Conservation (phyloP, 2,888 invertebrate species). For the Nipponacmea schrenckii region DNA sequence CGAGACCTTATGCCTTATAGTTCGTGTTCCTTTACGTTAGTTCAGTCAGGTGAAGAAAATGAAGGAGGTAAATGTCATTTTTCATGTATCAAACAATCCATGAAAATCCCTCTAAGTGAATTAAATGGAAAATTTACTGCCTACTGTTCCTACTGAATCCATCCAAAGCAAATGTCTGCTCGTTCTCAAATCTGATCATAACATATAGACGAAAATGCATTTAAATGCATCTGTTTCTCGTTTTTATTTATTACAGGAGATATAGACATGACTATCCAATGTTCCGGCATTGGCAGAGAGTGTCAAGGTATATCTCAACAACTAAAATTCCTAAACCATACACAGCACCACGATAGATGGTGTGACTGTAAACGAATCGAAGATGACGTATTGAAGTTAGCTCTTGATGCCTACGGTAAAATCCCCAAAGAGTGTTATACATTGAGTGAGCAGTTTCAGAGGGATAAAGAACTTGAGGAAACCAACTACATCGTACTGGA, state of each 20-base stretch:
- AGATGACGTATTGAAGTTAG: neutral
- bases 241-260: neutral
- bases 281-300: neutral
- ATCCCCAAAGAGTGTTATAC: neutral
- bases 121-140: too few relatives aligned
- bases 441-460: neutral
- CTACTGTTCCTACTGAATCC: too few relatives aligned
- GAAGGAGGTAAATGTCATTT: too few relatives aligned
- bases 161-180: too few relatives aligned
- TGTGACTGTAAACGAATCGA: neutral
- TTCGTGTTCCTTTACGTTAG: too few relatives aligned
- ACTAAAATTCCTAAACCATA: neutral
- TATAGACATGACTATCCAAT: neutral
- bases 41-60: too few relatives aligned
- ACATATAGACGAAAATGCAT: too few relatives aligned
- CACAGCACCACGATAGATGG: neutral
- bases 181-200: too few relatives aligned
- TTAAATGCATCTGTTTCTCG: too few relatives aligned
- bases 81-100: too few relatives aligned
- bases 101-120: too few relatives aligned
- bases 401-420: neutral
- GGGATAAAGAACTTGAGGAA: neutral
- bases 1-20: too few relatives aligned
- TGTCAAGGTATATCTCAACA: neutral
- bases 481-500: conserved; percentile 13